A percentile compares a stretch with the other conserved stretches of the same genome.
Evolutionary conservation across 2,888 invertebrate genomes (phyloP).

Genomic region (Cecidostiba fungosa): DNA sequence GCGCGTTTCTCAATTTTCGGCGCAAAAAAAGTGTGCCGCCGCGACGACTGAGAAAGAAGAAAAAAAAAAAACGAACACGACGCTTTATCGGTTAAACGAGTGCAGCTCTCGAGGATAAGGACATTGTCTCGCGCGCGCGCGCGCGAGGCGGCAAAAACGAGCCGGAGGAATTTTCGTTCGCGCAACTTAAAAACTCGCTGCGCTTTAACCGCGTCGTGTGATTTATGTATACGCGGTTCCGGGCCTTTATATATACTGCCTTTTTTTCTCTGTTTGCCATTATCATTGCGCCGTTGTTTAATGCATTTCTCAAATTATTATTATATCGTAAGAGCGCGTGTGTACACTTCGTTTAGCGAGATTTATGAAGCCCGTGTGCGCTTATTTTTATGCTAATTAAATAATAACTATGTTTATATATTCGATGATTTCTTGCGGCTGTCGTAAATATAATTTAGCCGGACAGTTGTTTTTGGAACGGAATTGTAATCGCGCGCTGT

Average conservation of each 20-base stretch:
- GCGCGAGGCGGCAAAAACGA: constrained; percentile 23
- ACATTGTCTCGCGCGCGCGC: constrained; percentile 30
- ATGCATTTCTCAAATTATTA: constrained; percentile 21
- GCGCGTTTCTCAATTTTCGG: constrained; percentile 50
- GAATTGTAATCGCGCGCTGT: neutral
- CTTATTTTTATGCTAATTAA: constrained; percentile 34
- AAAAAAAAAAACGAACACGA: neutral
- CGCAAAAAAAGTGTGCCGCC: constrained; percentile 2
- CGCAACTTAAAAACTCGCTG: neutral
- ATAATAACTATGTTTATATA: neutral
- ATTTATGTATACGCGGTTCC: neutral
- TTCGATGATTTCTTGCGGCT: too few relatives aligned
- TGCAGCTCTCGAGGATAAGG: neutral
- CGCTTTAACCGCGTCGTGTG: neutral
- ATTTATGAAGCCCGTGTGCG: constrained; percentile 24
- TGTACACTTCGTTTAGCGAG: neutral
- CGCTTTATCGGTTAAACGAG: constrained; percentile 21
- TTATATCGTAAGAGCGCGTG: neutral
- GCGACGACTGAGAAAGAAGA: neutral
- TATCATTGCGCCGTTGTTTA: constrained; percentile 4
- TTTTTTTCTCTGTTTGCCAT: constrained; percentile 20
- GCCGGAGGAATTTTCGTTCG: constrained; percentile 37
- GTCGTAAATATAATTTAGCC: too few relatives aligned
- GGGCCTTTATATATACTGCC: neutral
- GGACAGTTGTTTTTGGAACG: neutral